Evolutionary conservation across 2,888 invertebrate species (phyloP).

Genomic region (Sialis fuliginosa): DNA sequence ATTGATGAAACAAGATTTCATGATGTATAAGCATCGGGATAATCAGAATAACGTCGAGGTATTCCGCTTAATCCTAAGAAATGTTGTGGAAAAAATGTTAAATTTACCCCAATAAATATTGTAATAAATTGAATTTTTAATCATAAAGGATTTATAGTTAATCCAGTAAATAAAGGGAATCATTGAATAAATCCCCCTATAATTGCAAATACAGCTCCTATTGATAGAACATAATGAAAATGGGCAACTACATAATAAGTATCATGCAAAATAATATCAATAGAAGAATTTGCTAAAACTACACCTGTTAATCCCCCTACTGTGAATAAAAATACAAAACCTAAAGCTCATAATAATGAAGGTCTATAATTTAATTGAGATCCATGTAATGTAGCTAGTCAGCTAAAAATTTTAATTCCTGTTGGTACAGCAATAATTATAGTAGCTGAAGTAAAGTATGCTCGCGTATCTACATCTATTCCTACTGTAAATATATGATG

Average conservation of each 20-base stretch:
- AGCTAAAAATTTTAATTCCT: constrained; percentile 70
- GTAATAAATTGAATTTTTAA: constrained; percentile 50
- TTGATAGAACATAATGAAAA: constrained; percentile 66
- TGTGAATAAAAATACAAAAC: constrained; percentile 64
- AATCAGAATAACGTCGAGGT: constrained; percentile 61
- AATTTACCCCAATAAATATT: constrained; percentile 60
- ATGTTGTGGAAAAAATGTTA: constrained; percentile 69
- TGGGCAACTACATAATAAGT: constrained; percentile 75
- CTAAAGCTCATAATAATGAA: constrained; percentile 45
- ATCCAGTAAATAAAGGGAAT: constrained; percentile 48
- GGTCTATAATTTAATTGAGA: constrained; percentile 39
- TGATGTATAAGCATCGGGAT: constrained; percentile 42
- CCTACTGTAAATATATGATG: constrained; percentile 77
- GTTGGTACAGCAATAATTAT: constrained; percentile 78
- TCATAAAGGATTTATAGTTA: constrained; percentile 35
- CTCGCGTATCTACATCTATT: constrained; percentile 58
- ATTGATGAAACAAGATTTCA: constrained; percentile 53
- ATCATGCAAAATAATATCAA: constrained; percentile 63
- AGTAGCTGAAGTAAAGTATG: constrained; percentile 69
- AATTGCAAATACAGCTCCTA: constrained; percentile 66
- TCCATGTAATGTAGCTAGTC: constrained; percentile 52
- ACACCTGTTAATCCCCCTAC: constrained; percentile 54
- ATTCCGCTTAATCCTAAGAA: constrained; percentile 52
- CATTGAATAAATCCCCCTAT: constrained; percentile 55
- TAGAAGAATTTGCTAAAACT: constrained; percentile 52